These are phyloP conservation scores for Montipora sp. DNA, from an alignment of 64 coral and sea anemone genomes.

Conservation along the genomic window DNA sequence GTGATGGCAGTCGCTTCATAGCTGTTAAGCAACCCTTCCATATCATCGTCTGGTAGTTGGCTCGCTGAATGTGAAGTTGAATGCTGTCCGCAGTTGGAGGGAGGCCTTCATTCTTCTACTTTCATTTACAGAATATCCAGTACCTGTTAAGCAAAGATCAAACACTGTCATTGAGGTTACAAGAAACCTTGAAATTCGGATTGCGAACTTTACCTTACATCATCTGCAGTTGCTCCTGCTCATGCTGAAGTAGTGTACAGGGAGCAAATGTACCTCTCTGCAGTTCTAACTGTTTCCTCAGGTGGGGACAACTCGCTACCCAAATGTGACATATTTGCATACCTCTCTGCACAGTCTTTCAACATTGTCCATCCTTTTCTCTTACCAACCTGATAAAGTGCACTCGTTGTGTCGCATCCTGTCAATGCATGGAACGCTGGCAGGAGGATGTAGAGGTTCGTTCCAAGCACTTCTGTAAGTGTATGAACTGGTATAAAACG, in stretches of 20 bases:
- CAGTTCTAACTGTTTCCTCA: no score
- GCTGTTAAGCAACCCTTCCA: constrained; percentile 3
- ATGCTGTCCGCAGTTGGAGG: constrained; percentile 10
- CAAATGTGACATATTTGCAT: no score
- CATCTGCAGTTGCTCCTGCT: constrained; percentile 38
- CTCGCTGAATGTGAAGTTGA: constrained; percentile 27
- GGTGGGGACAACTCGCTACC: no score
- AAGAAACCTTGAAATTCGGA: background rate
- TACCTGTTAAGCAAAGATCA: background rate
- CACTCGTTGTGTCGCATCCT: constrained; percentile 41
- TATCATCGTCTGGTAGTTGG: constrained; percentile 33
- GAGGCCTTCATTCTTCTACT: constrained; percentile 24
- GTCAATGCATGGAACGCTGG: constrained; percentile 23
- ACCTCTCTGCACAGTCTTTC: no score
- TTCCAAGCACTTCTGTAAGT: background rate
- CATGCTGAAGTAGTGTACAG: constrained; percentile 1
- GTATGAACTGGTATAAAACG: background rate
- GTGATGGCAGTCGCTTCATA: constrained; percentile 15
- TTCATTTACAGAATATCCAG: constrained; percentile 42
- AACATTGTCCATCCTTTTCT: no score
- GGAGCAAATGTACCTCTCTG: constrained; percentile 10
- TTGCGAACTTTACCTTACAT: background rate
- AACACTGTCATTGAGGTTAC: background rate
- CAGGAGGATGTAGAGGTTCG: background rate
- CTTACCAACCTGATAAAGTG: background rate